Conservation (phyloP, 2,113 vertebrate genomes). For the Antigone vipio region DNA sequence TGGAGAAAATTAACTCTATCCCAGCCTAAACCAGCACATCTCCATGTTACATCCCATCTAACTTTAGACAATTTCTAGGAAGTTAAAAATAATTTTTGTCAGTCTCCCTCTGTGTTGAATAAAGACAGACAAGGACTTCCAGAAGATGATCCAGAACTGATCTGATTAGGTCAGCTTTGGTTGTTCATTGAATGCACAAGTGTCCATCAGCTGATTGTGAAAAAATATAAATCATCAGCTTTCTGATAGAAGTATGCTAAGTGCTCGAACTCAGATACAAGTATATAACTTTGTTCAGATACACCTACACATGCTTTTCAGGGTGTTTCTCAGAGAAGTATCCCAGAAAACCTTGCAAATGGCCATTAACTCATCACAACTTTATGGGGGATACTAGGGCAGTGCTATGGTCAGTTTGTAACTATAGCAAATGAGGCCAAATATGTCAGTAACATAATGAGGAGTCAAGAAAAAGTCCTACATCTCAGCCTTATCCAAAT, state of each 20-base stretch:
- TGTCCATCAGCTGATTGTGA: neutral
- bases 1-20: no score
- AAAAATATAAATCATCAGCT: neutral
- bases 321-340: neutral
- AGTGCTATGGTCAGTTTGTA: neutral
- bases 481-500: no score
- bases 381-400: fast-evolving
- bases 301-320: neutral
- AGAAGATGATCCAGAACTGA: neutral
- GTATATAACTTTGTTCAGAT: neutral
- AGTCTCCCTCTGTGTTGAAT: fast-evolving
- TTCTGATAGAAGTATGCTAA: neutral
- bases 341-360: neutral
- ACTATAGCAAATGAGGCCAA: neutral
- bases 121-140: neutral
- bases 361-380: fast-evolving
- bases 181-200: neutral
- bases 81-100: neutral
- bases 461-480: neutral
- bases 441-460: neutral
- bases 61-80: neutral
- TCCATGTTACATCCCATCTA: neutral
- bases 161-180: neutral
- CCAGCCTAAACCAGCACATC: no score
- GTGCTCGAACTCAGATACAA: neutral